Evolutionary conservation across 53 echinoderm and acorn worm genomes (phyloP).

Genomic region (Temnopleurus reevesii): DNA sequence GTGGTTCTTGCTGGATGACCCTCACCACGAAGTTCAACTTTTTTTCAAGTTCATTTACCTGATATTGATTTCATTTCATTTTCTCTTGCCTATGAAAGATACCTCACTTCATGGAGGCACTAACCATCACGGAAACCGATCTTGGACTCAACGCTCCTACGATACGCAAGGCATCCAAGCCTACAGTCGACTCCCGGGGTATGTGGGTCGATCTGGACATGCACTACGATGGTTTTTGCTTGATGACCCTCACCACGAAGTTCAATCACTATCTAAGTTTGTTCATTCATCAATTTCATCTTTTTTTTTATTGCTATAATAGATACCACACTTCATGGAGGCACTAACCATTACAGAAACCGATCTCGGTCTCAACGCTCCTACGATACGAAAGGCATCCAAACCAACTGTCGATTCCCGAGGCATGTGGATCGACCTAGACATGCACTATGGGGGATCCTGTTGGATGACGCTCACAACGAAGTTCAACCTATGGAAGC

Average conservation of each 20-base stretch:
- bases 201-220: constrained; percentile 96
- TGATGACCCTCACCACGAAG: constrained; percentile 94
- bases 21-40: neutral
- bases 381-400: constrained; percentile 81
- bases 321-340: constrained; percentile 95
- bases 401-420: constrained; percentile 71
- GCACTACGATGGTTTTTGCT: constrained; percentile 88
- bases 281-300: too few species aligned
- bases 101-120: constrained; percentile 88
- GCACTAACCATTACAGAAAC: constrained; percentile 92
- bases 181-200: constrained; percentile 74
- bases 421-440: constrained; percentile 93
- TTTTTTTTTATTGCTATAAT: neutral
- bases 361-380: constrained; percentile 87
- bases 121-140: constrained; percentile 94
- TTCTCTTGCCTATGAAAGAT: constrained; percentile 64
- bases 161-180: constrained; percentile 78
- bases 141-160: constrained; percentile 86
- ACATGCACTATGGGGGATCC: constrained; percentile 87
- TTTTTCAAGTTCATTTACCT: too few species aligned
- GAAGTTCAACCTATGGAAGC: constrained; percentile 93
- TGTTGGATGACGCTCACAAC: constrained; percentile 94
- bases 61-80: too few species aligned
- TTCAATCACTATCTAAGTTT: too few species aligned
- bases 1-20: neutral